Percentiles rank a stretch among this genome's conserved stretches.
phyloP scores from a whole-genome alignment of 2,113 vertebrate genomes.

The Rana temporaria region DNA sequence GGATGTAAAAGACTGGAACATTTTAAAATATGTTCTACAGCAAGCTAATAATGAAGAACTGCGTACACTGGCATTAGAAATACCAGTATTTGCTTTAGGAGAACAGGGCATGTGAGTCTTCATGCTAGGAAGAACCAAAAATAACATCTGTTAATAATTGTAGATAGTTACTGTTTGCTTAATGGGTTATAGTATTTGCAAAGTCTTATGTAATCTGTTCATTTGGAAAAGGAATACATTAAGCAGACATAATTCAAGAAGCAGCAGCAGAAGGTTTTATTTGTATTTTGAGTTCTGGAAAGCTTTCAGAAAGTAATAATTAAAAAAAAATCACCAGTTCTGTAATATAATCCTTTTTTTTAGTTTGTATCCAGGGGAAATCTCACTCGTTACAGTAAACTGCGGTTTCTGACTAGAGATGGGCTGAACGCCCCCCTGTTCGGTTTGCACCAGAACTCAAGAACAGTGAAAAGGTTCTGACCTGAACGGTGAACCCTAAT shows the following conservation, averaged over 20 bases:
- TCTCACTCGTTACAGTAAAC: not conserved
- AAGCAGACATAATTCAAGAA: not conserved
- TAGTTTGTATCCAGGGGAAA: not conserved
- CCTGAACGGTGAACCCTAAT: too few species aligned
- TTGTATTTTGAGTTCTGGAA: slow-evolving; percentile 29
- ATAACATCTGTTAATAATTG: slow-evolving; percentile 19
- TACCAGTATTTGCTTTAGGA: slow-evolving; percentile 5
- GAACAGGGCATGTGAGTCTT: not conserved
- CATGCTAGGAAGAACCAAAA: not conserved
- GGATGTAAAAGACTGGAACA: slow-evolving; percentile 10
- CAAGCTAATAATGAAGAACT: slow-evolving; percentile 2
- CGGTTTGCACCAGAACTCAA: too few species aligned
- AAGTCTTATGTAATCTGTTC: slow-evolving; percentile 10
- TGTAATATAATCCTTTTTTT: slow-evolving; percentile 16
- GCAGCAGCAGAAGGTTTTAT: not conserved
- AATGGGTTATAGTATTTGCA: slow-evolving; percentile 10
- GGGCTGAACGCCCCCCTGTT: too few species aligned
- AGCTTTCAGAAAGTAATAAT: slow-evolving; percentile 8
- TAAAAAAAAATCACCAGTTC: slow-evolving; percentile 9
- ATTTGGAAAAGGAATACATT: slow-evolving; percentile 13
- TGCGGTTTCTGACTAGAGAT: too few species aligned
- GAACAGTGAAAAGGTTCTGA: too few species aligned
- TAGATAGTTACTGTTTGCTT: slow-evolving; percentile 6
- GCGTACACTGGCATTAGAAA: slow-evolving; percentile 11
- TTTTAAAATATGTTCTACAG: slow-evolving; percentile 12